Conservation (phyloP, 2,797 vertebrate genomes). For the Danio tinwini region DNA sequence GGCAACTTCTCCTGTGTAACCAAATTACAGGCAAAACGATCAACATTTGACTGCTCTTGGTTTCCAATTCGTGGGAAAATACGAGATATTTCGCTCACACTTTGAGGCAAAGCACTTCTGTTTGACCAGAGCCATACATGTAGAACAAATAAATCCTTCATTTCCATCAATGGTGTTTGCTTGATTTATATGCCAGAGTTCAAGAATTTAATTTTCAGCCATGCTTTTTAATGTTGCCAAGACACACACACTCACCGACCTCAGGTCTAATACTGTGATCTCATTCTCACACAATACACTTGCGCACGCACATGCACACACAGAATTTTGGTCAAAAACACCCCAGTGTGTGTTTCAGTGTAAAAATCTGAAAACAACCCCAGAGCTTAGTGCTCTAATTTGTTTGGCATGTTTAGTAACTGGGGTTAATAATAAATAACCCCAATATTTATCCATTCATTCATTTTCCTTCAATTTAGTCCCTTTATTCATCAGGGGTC, state of each 20-base stretch:
- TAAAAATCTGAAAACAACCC: not conserved
- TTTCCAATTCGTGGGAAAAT: slow-evolving; percentile 45
- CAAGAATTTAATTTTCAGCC: slow-evolving; percentile 44
- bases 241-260: slow-evolving; percentile 16
- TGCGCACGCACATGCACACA: not conserved
- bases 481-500: too few relatives aligned
- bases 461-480: too few relatives aligned
- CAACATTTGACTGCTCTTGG: slow-evolving; percentile 35
- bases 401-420: not conserved
- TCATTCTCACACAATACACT: slow-evolving; percentile 14
- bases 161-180: slow-evolving; percentile 14
- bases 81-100: not conserved
- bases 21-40: slow-evolving; percentile 51
- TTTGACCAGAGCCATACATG: slow-evolving; percentile 28
- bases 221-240: slow-evolving; percentile 25
- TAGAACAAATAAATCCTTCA: slow-evolving; percentile 43
- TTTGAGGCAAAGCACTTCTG: slow-evolving; percentile 6
- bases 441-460: too few relatives aligned
- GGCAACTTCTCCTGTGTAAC: slow-evolving; percentile 58
- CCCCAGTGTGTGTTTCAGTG: not conserved
- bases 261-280: not conserved
- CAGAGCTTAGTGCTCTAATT: not conserved
- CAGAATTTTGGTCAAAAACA: not conserved
- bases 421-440: not conserved
- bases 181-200: slow-evolving; percentile 41